Percentiles rank a stretch among this genome's conserved stretches.
phyloP scores from a whole-genome alignment of 2,888 invertebrate species.

The Muschampia plurimacula region DNA sequence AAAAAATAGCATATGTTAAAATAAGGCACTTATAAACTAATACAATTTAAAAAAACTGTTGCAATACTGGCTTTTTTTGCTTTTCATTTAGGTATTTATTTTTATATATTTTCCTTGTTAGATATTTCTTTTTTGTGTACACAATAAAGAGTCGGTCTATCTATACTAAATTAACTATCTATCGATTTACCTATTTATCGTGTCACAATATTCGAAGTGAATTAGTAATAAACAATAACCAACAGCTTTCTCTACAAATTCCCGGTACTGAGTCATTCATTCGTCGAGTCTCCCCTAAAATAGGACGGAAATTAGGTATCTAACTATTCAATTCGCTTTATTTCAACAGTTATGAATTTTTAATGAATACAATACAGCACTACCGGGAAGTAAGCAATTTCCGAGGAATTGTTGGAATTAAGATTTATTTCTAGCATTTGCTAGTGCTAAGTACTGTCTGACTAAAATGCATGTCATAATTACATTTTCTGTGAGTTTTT shows the following conservation, averaged over 20 bases:
- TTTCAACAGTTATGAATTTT: background rate
- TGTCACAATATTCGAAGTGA: background rate
- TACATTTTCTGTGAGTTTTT: too few species aligned
- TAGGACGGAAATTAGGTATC: background rate
- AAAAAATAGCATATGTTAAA: too few species aligned
- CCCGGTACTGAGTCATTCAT: slow-evolving; percentile 10
- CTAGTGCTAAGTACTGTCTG: background rate
- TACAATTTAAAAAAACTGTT: too few species aligned
- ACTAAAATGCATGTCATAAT: too few species aligned
- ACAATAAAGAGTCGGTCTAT: too few species aligned
- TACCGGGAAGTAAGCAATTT: slow-evolving; percentile 29
- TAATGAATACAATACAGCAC: background rate
- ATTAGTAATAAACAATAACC: background rate
- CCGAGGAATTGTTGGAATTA: background rate
- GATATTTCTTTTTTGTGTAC: background rate
- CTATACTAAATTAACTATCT: too few species aligned
- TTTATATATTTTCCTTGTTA: too few species aligned
- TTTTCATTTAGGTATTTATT: too few species aligned
- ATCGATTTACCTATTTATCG: background rate
- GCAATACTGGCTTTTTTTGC: too few species aligned
- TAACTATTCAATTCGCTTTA: background rate
- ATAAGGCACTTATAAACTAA: too few species aligned
- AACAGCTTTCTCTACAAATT: slow-evolving; percentile 9
- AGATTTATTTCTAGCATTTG: background rate
- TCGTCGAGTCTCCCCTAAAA: background rate